These are phyloP conservation scores for Pachydiplax longipennis DNA, from an alignment of 2,888 invertebrate species.

Conservation along the genomic window DNA sequence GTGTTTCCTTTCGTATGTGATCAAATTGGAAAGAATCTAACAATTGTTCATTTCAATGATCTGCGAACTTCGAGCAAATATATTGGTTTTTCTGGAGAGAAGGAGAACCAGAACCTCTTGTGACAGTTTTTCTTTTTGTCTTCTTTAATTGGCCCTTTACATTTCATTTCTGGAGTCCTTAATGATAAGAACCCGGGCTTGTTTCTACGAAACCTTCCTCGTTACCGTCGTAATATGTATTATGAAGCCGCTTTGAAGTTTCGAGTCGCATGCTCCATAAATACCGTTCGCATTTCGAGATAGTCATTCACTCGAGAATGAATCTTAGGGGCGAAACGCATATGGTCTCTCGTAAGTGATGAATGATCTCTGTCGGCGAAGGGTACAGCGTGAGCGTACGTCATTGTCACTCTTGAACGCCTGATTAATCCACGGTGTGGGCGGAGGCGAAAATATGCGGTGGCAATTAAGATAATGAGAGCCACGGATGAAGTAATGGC, in stretches of 20 bases:
- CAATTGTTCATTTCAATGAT: too few relatives aligned
- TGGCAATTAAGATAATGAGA: background rate
- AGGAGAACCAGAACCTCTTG: too few relatives aligned
- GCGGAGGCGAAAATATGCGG: background rate
- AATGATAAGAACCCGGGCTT: background rate
- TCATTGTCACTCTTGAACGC: background rate
- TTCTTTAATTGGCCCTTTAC: too few relatives aligned
- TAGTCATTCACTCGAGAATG: background rate
- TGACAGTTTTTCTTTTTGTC: too few relatives aligned
- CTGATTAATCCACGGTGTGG: background rate
- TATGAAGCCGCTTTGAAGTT: background rate
- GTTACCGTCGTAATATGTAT: background rate
- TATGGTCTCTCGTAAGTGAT: background rate
- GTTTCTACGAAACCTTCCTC: background rate
- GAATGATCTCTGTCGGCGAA: background rate
- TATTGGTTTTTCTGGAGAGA: too few relatives aligned
- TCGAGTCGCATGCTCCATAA: background rate
- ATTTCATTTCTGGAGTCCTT: too few relatives aligned
- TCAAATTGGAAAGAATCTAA: too few relatives aligned
- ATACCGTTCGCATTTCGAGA: background rate
- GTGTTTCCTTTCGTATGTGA: too few relatives aligned
- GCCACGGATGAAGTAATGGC: background rate
- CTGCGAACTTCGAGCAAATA: too few relatives aligned
- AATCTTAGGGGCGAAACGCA: background rate
- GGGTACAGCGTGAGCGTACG: background rate